Evolutionary conservation across 2,113 vertebrate species (phyloP).

Genomic region (Aleadryas rufinucha): DNA sequence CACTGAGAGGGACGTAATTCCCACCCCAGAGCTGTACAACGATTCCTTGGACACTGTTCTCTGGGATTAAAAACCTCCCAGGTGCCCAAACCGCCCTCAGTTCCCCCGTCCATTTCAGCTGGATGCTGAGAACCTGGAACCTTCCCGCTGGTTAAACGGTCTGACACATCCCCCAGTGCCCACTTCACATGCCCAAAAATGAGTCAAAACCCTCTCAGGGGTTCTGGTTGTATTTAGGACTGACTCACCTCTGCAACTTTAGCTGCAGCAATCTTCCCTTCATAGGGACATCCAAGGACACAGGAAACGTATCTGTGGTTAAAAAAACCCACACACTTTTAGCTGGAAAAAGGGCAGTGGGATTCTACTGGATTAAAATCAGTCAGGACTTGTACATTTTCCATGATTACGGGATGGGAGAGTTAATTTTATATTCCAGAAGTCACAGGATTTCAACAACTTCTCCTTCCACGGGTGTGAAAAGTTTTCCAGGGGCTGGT

Average conservation of each 20-base stretch:
- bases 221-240: background rate
- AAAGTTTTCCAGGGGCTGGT: background rate
- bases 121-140: background rate
- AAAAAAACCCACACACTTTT: background rate
- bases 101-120: background rate
- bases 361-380: background rate
- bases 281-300: constrained; percentile 93
- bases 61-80: background rate
- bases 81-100: background rate
- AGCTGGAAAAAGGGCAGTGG: background rate
- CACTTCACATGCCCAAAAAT: fast-evolving
- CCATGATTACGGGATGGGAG: fast-evolving
- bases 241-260: constrained; percentile 91
- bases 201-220: background rate
- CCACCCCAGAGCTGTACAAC: fast-evolving
- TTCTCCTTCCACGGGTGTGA: background rate
- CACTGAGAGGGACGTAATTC: background rate
- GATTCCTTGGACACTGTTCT: background rate
- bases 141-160: background rate
- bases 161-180: background rate
- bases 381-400: background rate
- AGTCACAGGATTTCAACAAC: background rate
- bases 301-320: constrained; percentile 89
- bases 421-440: background rate
- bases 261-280: constrained; percentile 88